These are phyloP conservation scores for Onychomys arenicola DNA, from an alignment of 2,797 vertebrate species.

Conservation along the genomic window DNA sequence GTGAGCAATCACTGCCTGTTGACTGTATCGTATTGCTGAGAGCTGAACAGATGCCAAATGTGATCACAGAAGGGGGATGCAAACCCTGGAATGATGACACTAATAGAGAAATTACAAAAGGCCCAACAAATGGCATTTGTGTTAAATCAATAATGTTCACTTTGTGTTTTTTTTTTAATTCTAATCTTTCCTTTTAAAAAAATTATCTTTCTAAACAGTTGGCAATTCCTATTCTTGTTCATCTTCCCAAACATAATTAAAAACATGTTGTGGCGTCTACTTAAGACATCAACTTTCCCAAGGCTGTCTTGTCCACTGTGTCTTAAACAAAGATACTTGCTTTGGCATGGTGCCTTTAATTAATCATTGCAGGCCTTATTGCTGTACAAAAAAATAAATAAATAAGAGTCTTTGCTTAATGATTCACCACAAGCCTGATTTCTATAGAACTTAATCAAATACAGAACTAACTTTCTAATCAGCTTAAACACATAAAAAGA, in stretches of 20 bases:
- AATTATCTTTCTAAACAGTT: constrained; percentile 92
- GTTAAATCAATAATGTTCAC: constrained; percentile 91
- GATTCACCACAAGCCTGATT: constrained; percentile 88
- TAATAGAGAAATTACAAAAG: constrained; percentile 91
- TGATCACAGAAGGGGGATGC: constrained; percentile 84
- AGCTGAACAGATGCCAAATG: constrained; percentile 87
- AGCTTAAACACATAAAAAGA: constrained; percentile 64
- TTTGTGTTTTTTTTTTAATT: constrained; percentile 87
- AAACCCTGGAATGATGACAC: constrained; percentile 89
- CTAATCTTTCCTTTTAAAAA: constrained; percentile 88
- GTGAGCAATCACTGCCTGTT: constrained; percentile 87
- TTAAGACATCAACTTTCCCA: constrained; percentile 93
- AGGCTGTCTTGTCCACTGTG: constrained; percentile 91
- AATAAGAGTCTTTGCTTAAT: constrained; percentile 87
- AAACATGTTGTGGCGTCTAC: constrained; percentile 91
- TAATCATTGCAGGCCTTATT: constrained; percentile 90
- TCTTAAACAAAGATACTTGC: constrained; percentile 91
- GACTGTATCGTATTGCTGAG: constrained; percentile 86
- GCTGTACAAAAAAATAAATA: constrained; percentile 75
- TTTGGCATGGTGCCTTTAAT: constrained; percentile 91
- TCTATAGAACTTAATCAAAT: constrained; percentile 87
- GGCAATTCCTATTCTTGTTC: constrained; percentile 90
- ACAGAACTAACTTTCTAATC: constrained; percentile 88
- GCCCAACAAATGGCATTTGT: constrained; percentile 90
- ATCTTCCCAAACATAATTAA: constrained; percentile 91